Conservation (phyloP, 2,113 vertebrate genomes). For the Strix uralensis region DNA sequence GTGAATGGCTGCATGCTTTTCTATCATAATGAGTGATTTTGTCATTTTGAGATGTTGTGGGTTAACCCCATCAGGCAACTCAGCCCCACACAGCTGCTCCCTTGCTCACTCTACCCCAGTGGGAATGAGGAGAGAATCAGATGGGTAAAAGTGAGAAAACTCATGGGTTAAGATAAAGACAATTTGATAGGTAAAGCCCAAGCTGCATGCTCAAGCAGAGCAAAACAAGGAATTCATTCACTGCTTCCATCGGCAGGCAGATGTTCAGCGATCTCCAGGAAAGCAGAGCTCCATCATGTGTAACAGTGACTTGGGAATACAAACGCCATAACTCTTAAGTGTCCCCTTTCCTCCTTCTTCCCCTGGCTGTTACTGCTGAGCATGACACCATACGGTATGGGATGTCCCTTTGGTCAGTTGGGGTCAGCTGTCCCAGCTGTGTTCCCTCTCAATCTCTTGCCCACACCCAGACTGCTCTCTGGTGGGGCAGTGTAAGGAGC, state of each 20-base stretch:
- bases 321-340: neutral
- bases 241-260: neutral
- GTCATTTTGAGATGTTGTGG: neutral
- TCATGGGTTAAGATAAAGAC: neutral
- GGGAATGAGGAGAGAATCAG: neutral
- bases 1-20: neutral
- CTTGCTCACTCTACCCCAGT: neutral
- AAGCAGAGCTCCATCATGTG: rapidly evolving
- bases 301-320: neutral
- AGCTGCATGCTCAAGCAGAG: neutral
- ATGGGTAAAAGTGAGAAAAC: neutral
- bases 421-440: neutral
- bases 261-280: neutral
- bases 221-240: neutral
- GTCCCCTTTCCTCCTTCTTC: neutral
- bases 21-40: neutral
- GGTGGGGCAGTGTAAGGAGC: neutral
- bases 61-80: neutral
- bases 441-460: neutral
- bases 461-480: rapidly evolving
- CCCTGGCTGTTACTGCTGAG: neutral
- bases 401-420: neutral
- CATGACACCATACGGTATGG: rapidly evolving
- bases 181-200: neutral
- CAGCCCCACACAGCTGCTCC: neutral